phyloP scores from a whole-genome alignment of 2,113 vertebrate species.

The Hemiscyllium ocellatum region DNA sequence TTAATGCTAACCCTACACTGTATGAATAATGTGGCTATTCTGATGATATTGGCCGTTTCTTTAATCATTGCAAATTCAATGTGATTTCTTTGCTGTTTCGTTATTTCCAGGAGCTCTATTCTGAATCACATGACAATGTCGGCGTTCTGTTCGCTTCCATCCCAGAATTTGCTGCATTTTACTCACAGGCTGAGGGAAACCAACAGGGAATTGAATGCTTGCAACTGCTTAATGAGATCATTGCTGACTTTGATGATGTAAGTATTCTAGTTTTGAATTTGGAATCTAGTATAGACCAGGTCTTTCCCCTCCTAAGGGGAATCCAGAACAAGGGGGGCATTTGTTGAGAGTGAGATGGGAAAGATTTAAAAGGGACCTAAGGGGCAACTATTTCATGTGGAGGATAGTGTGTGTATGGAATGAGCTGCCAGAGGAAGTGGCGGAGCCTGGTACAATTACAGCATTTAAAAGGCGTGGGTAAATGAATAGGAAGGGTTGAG shows the following conservation, averaged over 20 bases:
- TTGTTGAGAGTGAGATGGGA: too few relatives aligned
- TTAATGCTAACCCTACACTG: background rate
- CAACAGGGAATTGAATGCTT: background rate
- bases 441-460: too few relatives aligned
- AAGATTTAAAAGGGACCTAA: too few relatives aligned
- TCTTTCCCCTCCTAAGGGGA: too few relatives aligned
- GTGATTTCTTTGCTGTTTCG: background rate
- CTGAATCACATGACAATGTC: background rate
- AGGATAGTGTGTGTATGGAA: too few relatives aligned
- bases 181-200: background rate
- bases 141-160: background rate
- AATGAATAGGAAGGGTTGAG: too few relatives aligned
- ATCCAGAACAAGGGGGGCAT: too few relatives aligned
- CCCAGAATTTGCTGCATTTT: background rate
- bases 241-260: constrained; percentile 15
- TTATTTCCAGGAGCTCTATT: background rate
- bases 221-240: constrained; percentile 13
- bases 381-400: too few relatives aligned
- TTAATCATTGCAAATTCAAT: background rate
- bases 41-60: background rate
- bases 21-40: background rate
- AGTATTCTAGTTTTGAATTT: background rate
- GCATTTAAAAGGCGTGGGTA: too few relatives aligned
- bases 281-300: too few relatives aligned
- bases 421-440: too few relatives aligned